These are phyloP conservation scores for Wasmannia auropunctata DNA, from an alignment of 1,140 invertebrate genomes.

Conservation along the genomic window DNA sequence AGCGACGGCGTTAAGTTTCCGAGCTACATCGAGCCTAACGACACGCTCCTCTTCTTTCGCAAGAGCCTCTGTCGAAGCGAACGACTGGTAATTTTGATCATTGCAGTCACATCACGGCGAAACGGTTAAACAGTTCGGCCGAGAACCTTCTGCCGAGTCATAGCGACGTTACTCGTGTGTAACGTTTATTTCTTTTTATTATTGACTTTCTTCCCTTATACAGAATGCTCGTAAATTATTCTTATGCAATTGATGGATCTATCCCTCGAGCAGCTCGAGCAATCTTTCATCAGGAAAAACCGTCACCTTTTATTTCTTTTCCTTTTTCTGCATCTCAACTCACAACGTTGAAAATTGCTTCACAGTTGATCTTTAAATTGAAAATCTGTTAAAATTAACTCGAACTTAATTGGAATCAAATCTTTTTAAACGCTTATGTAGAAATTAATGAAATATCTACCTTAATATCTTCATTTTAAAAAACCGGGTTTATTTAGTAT, in stretches of 20 bases:
- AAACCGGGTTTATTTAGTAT: neutral
- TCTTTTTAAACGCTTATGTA: neutral
- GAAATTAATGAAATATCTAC: neutral
- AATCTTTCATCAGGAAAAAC: neutral
- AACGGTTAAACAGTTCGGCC: neutral
- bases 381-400: neutral
- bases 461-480: neutral
- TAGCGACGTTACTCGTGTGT: neutral
- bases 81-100: slow-evolving; percentile 85
- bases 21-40: slow-evolving; percentile 88
- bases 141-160: slow-evolving; percentile 1
- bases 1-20: slow-evolving; percentile 95
- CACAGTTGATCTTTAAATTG: neutral
- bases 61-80: slow-evolving; percentile 93
- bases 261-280: neutral
- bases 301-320: neutral
- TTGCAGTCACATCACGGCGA: neutral
- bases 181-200: slow-evolving; percentile 8
- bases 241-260: slow-evolving; percentile 3
- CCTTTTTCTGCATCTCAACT: neutral
- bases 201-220: slow-evolving; percentile 41
- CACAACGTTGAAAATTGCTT: neutral
- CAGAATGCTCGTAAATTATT: slow-evolving; percentile 7
- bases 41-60: slow-evolving; percentile 91
- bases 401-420: neutral